Evolutionary conservation across 2,888 invertebrate genomes (phyloP), one percentile per base, ranked within the genome.

Genomic region (Amblyteles armatorius): DNA sequence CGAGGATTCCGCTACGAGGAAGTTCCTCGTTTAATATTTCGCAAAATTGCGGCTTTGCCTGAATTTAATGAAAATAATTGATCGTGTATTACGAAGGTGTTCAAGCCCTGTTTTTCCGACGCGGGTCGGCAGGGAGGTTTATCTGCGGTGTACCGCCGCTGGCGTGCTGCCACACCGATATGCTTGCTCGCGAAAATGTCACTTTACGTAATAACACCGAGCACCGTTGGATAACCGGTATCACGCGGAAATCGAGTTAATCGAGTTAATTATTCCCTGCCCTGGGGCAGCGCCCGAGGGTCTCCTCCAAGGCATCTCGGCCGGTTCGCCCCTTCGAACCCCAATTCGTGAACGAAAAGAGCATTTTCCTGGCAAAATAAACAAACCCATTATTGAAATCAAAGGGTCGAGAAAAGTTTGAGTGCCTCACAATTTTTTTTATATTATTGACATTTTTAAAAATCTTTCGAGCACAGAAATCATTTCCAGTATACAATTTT

Each of bases 161-260:
- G 73, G 77, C 76, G 65, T 77, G 67, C 29, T 55, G 63, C 68
- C 73, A 65, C 67, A 73, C 33, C 57, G 40, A 63, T 63, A 79
- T 76, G 79, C 86, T 87, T 86, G 83, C 88, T 82, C 88, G 87
- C 87, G 89, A 91, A 91, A 91, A 91, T 92, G 90, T 92, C 90
- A 89, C 87, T 90, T 91, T 91, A 91, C 88, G 91, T 91, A 91
- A 91, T 84, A 87, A 77, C 83, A 84, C 26, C 60, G 79, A 60
- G 82, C 83, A 50, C 74, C 82, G 88, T 89, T 91, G 88, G 83
- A 90, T 92, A 91, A 92, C 91, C 88, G 87, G 90, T 87, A 89
- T 89, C 84, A 88, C 87, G 83, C 87, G 91, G 90, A 90, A 91
- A 90, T 88, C 87, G 74, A 87, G 86, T 83, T 83, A 84, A 86